Evolutionary conservation across 1,140 invertebrate species (phyloP), one percentile per base, ranked within the genome.

Genomic region (Pogonomyrmex barbatus): DNA sequence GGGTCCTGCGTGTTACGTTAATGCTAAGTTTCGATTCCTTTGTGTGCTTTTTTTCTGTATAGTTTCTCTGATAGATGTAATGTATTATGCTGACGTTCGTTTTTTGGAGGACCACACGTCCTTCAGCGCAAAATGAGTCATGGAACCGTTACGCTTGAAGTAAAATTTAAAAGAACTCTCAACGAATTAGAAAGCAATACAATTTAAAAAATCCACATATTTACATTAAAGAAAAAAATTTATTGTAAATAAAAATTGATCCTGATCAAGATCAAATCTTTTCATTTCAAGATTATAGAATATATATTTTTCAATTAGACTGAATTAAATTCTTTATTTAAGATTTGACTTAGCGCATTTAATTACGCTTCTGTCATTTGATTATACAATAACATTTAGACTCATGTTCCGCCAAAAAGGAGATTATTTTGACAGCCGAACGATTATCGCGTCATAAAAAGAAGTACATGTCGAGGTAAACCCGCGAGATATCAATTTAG

Each of bases 391-490:
- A 24, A 42, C 45, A 60, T 62, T 62, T 12, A 30, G 36, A 68
- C 62, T 17, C 24, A 85, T 54, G 39, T 30, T 65, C 33, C 81
- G 50, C 47, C 60, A 75, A 85, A 86, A 79, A 65, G 42, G 39
- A 91, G 87, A 75, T 85, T 77, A 70, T 12, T 24, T 79, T 90
- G 90, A 91, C 87, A 91, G 87, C 90, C 84, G 87, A 84, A 78
- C 78, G 75, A 90, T 83, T 65, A 36, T 67, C 65, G 58, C 24
- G 36, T 45, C 63, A 10, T 24, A 24, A 24, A 12, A 50, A 50
- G 50, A 75, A 54, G 42, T 78, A 75, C 8, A 10, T 8, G 65
- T 60, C 33, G 39, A 39, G 10, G 24, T 12, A 58, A 60, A 4
- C 60, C 33, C 24, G 65, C 50, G 42, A 73, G 30, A 73, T 82